Percentiles rank a stretch among this genome's conserved stretches.
phyloP scores from a whole-genome alignment of 2,797 vertebrate species.

The Rhinichthys osculus region DNA sequence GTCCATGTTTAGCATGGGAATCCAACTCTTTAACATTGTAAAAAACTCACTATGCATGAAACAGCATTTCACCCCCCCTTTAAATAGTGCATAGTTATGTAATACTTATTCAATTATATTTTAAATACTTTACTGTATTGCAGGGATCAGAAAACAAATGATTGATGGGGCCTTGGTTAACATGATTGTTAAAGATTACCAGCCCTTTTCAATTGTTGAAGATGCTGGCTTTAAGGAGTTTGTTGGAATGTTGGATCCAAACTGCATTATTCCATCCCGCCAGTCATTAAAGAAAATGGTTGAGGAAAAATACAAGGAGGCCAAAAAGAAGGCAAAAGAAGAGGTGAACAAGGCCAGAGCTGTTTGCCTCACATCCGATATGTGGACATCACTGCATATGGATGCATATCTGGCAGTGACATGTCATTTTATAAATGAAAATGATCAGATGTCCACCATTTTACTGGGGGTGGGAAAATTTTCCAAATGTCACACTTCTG shows the following conservation, averaged over 20 bases:
- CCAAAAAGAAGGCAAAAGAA: conserved; percentile 7
- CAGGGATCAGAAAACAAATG: too few species aligned
- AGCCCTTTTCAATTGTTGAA: background rate
- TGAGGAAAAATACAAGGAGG: background rate
- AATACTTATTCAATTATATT: too few species aligned
- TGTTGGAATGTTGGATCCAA: background rate
- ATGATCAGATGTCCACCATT: background rate
- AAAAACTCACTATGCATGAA: too few species aligned
- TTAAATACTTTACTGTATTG: too few species aligned
- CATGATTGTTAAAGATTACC: too few species aligned
- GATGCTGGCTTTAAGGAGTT: background rate
- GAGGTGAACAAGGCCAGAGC: background rate
- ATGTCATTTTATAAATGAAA: conserved; percentile 1
- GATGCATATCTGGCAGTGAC: conserved; percentile 14
- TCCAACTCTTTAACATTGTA: too few species aligned
- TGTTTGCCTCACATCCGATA: conserved; percentile 1
- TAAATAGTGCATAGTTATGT: too few species aligned
- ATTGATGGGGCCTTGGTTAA: too few species aligned
- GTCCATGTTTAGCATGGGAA: too few species aligned
- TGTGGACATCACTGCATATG: background rate
- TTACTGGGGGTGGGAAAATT: background rate
- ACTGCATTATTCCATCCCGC: background rate
- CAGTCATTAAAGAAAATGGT: background rate
- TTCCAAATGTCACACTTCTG: background rate
- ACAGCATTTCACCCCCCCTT: too few species aligned